Evolutionary conservation across 92 coral and sea anemone genomes (phyloP), one percentile per base, ranked within the genome.

Genomic region (Galaxea fascicularis): DNA sequence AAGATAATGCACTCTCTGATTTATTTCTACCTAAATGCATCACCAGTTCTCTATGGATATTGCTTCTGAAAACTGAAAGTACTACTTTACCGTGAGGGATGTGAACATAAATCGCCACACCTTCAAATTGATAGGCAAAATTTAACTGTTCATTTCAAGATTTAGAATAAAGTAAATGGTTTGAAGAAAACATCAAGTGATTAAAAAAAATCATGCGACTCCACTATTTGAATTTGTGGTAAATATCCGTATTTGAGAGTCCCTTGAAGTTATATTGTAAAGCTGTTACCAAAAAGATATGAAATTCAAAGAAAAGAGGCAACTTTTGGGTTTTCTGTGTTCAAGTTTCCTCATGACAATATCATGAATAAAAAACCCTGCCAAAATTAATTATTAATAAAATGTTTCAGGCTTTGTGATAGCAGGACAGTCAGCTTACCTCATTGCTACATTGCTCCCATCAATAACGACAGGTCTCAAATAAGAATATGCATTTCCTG

Each of bases 391-490:
- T n/a, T n/a, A n/a, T n/a, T n/a, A n/a, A n/a, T 35, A 35, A 35
- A 35, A 24, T 6, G 25, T 64, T 64, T 24, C 69, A 64, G 1
- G 30, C 64, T 8, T 17, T 58, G 64, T 9, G 35, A 30, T 10
- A 46, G 35, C 10, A 30, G 11, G 17, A 29, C 51, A 29, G 29
- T 27, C 11, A 18, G 47, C 87, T 64, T 68, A 97, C 99, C 99
- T 97, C 99, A 97, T 97, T 1, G 99, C 99, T 66, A 97, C 99
- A 83, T 97, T 97, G 53, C 99, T 97, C 11, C 99, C 99, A 95
- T 97, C 99, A 56, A 97, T 95, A 10, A 97, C 99, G 20, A 97
- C 85, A 25, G 95, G 98, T 63, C 99, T 82, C 41, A 95, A 79
- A 46, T 91, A 92, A 22, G 99, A 93, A 4, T 89, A 85, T 12